Base-by-base conservation (phyloP, 2,888 invertebrate genomes). In the Escarpia spicata region DNA sequence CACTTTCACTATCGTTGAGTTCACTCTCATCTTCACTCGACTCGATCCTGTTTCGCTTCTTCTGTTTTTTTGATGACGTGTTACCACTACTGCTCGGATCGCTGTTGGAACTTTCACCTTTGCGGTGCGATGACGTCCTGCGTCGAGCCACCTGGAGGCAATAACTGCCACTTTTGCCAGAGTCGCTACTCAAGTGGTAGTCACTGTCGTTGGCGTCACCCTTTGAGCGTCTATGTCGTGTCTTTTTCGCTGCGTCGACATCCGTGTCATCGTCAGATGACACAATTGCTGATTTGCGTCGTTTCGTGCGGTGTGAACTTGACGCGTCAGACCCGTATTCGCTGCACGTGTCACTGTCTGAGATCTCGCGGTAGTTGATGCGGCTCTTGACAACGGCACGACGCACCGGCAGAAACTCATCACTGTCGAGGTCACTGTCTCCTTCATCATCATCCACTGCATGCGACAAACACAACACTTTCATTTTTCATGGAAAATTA, bases 361-460 rank as follows among this genome's bases (percentile, higher is more conserved):
- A 92, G 45, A 91, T 92, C 58, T 93, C 93, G 8, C 91, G 92
- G 92, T 93, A 93, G 75, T 89, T 92, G 92, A 93, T 90, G 12
- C n/a, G 37, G n/a, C 90, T 44, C 92, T 91, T 44, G 58, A 92
- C 44, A 90, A 90, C 92, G 6, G 90, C 91, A 15, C 93, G 92
- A 3, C 92, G 91, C 58, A 52, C 31, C 6, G 90, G 90, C 0
- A 45, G 90, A 12, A 37, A 75, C 44, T 93, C 92, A 52, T 93
- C 93, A 0, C 92, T 92, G 31, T 92, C 92, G 90, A 75, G 75
- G 75, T 75, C 45, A 44, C 92, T 92, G 90, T 15, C 90, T 12
- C 58, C 91, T 9, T 91, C 92, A 31, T 92, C 92, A 43, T 93
- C 92, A 10, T 91, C 93, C 37, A 92, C 93, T 92, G 60, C 44